Base-by-base conservation (phyloP, 2,888 invertebrate genomes). In the Oscheius myriophilus region DNA sequence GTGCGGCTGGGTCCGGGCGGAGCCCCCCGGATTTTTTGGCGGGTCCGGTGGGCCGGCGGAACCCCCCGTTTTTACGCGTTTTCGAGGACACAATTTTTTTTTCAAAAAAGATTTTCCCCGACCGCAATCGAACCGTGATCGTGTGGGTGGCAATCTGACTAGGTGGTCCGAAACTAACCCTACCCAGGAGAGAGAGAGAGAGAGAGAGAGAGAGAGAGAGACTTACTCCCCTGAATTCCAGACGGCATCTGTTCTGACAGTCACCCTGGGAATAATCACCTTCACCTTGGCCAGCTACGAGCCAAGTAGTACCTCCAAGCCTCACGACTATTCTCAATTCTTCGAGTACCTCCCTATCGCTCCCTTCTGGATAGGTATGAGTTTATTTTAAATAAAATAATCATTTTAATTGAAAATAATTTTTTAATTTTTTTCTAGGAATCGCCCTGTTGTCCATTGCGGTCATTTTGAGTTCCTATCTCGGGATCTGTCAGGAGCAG, bases 191-290 rank as follows among this genome's bases (percentile, higher is more conserved):
- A n/a, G n/a, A n/a, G n/a, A n/a, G n/a, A n/a, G n/a, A n/a, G n/a
- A n/a, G n/a, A n/a, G n/a, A n/a, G n/a, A n/a, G n/a, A n/a, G n/a
- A n/a, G n/a, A n/a, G n/a, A n/a, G n/a, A n/a, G n/a, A n/a, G n/a
- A n/a, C n/a, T n/a, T n/a, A n/a, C 53, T 39, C 41, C 53, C 9
- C 49, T 25, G n/a, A 2, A 9, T 33, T 54, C 46, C 52, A 67
- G 61, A 39, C 51, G 18, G 51, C 93, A 9, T 93, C 96, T 0
- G 93, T 98, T 9, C 88, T 92, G 6, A 92, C 96, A 91, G 96
- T 98, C 83, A 93, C 95, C 0, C 85, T 91, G n/a, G 97, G 97
- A 9, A 96, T 97, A 67, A 90, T 92, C 0, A 90, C 94, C 16
- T 96, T 96, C 87, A 97, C 97, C 0, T 90, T 95, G 65, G 92